Percentiles rank a stretch among this genome's conserved stretches.
Evolutionary conservation across 2,113 vertebrate species (phyloP).

Genomic region (Chaetura pelagica): DNA sequence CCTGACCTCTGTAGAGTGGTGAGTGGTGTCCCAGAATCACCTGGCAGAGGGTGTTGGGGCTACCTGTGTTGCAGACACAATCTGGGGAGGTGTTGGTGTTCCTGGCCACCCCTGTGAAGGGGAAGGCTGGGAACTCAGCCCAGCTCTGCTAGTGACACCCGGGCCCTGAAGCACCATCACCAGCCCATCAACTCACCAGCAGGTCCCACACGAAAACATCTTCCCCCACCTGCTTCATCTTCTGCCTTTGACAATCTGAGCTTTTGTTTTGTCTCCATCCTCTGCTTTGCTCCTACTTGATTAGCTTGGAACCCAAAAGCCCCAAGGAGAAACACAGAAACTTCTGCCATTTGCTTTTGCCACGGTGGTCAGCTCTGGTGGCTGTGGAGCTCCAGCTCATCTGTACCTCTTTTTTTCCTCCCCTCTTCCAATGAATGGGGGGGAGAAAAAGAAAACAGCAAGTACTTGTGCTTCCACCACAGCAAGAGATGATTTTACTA

Average conservation of each 20-base stretch:
- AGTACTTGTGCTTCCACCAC: neutral
- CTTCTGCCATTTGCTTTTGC: neutral
- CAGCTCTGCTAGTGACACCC: neutral
- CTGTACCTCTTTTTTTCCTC: neutral
- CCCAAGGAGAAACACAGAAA: neutral
- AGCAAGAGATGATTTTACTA: neutral
- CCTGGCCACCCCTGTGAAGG: fast-evolving
- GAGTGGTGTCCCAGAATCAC: fast-evolving
- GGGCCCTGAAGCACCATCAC: too few species aligned
- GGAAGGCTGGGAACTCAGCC: fast-evolving
- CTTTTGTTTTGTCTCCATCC: neutral
- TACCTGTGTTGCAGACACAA: neutral
- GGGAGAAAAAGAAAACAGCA: neutral
- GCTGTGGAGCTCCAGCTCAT: neutral
- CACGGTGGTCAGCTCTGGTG: neutral
- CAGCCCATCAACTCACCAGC: neutral
- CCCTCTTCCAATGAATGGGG: neutral
- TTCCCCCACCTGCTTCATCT: neutral
- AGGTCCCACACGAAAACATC: neutral
- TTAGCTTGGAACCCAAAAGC: neutral
- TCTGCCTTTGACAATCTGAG: neutral
- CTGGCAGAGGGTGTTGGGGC: fast-evolving
- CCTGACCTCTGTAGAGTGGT: neutral
- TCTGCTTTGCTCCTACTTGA: neutral
- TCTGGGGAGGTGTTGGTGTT: neutral